Conservation (phyloP, 2,888 invertebrate species). For the Sphaerophoria rueppellii region DNA sequence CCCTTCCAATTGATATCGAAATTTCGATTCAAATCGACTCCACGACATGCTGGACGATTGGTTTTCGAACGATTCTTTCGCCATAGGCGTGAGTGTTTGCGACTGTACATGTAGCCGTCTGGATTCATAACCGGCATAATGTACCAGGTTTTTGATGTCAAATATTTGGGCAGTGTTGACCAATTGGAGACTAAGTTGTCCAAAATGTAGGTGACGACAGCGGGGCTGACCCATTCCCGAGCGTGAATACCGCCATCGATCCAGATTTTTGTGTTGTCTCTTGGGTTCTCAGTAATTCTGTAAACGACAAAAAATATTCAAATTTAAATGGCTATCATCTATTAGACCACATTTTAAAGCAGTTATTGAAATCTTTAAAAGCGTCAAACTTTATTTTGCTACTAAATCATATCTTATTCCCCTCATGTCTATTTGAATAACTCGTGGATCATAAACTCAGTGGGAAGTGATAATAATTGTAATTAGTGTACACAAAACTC, state of each 20-base stretch:
- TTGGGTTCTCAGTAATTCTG: slow-evolving; percentile 87
- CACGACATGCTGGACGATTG: slow-evolving; percentile 83
- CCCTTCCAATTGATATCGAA: slow-evolving; percentile 94
- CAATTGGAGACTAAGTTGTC: slow-evolving; percentile 87
- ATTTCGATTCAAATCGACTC: slow-evolving; percentile 93
- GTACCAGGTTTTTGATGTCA: slow-evolving; percentile 92
- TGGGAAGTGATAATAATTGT: too few relatives aligned
- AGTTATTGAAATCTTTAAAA: neutral
- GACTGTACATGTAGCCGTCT: slow-evolving; percentile 94
- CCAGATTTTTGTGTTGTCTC: slow-evolving; percentile 87
- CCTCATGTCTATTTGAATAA: too few relatives aligned
- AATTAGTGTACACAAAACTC: too few relatives aligned
- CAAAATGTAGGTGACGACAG: slow-evolving; percentile 90
- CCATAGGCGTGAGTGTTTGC: slow-evolving; percentile 90
- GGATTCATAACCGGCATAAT: slow-evolving; percentile 90
- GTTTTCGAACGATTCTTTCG: slow-evolving; percentile 87
- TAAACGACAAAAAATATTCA: slow-evolving; percentile 15
- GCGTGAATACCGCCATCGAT: slow-evolving; percentile 92
- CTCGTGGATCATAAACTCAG: too few relatives aligned
- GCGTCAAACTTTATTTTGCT: too few relatives aligned
- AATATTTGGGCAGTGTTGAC: slow-evolving; percentile 85
- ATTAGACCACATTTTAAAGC: neutral
- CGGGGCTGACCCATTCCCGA: slow-evolving; percentile 94
- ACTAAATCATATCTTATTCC: too few relatives aligned
- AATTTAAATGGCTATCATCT: neutral